Evolutionary conservation across 2,797 vertebrate species (phyloP).

Genomic region (Myotis planiceps): DNA sequence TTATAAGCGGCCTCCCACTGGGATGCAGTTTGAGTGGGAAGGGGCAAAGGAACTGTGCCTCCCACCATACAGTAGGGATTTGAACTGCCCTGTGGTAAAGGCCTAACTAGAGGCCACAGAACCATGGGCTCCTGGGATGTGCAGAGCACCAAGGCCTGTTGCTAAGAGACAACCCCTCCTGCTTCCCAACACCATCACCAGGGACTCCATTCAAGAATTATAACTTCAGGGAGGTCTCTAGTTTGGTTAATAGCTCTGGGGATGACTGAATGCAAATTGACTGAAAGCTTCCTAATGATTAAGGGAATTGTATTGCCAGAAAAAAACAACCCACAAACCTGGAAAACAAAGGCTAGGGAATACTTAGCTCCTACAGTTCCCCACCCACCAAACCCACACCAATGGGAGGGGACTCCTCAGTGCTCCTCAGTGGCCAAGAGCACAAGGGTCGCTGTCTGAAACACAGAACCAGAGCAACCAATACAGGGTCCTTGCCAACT

Average conservation of each 20-base stretch:
- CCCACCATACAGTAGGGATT: neutral
- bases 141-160: neutral
- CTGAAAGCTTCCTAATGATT: constrained; percentile 26
- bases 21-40: neutral
- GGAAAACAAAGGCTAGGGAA: constrained; percentile 28
- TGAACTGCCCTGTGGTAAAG: neutral
- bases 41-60: neutral
- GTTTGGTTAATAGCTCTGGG: constrained; percentile 60
- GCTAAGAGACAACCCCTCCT: constrained; percentile 61
- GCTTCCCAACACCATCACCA: neutral
- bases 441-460: neutral
- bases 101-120: neutral
- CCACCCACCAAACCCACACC: neutral
- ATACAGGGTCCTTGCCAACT: neutral
- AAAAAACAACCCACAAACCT: neutral
- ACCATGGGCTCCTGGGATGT: neutral
- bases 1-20: neutral
- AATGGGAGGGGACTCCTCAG: neutral
- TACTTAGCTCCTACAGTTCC: neutral
- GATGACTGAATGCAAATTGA: constrained; percentile 20
- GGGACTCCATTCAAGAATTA: constrained; percentile 45
- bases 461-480: neutral
- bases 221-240: constrained; percentile 48
- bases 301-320: constrained; percentile 5
- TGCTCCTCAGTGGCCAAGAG: neutral